Conservation (phyloP, 1,140 invertebrate genomes). For the Acyrthosiphon pisum region DNA sequence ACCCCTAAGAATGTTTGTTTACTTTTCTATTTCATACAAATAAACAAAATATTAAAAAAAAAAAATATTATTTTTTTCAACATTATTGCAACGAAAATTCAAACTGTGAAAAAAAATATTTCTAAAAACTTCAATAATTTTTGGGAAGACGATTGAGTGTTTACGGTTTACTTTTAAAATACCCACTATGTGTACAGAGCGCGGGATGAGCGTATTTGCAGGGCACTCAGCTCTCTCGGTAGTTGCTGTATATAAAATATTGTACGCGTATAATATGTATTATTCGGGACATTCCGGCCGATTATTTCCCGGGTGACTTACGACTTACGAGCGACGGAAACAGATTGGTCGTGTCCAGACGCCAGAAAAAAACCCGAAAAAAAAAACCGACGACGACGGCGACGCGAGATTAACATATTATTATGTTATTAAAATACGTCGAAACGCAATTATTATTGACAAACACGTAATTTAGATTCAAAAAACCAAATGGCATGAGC, state of each 20-base stretch:
- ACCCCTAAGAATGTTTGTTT: not conserved
- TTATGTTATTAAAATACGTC: not conserved
- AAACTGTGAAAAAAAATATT: not conserved
- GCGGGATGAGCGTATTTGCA: not conserved
- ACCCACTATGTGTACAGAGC: not conserved
- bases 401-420: not conserved
- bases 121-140: no score
- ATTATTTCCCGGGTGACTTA: not conserved
- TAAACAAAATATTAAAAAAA: not conserved
- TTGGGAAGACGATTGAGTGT: no score
- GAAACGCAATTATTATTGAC: not conserved
- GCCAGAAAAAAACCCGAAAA: not conserved
- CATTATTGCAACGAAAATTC: not conserved
- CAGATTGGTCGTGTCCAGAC: not conserved
- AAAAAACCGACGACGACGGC: not conserved
- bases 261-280: not conserved
- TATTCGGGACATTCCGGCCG: not conserved
- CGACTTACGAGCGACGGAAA: no score
- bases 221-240: not conserved
- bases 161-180: no score
- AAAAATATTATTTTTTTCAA: not conserved
- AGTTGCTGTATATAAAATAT: not conserved
- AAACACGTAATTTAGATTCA: conserved; percentile 33
- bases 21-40: not conserved
- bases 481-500: not conserved